These are phyloP conservation scores for Carduelis carduelis DNA, from an alignment of 2,797 vertebrate species.

Conservation along the genomic window DNA sequence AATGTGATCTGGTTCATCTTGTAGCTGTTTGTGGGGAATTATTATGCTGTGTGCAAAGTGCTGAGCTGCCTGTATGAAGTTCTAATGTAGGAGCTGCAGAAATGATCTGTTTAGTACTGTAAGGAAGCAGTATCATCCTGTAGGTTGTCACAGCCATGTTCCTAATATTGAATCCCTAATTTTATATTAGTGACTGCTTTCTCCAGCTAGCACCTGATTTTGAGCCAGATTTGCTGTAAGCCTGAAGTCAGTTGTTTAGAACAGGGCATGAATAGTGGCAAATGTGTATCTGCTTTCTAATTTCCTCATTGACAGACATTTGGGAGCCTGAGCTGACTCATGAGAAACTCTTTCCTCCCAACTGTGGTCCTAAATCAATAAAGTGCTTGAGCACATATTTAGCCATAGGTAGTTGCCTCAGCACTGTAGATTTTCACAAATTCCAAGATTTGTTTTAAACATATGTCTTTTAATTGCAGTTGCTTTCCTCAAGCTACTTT, in stretches of 20 bases:
- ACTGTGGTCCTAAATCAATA: neutral
- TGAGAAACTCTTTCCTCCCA: neutral
- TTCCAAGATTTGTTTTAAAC: neutral
- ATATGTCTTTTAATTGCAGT: neutral
- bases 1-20: neutral
- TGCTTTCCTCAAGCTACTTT: constrained; percentile 10
- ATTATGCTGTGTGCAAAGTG: neutral
- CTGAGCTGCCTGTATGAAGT: neutral
- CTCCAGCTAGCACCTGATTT: neutral
- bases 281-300: neutral
- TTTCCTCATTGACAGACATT: neutral
- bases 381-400: neutral
- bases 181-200: neutral
- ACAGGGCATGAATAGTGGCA: neutral
- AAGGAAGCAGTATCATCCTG: neutral
- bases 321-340: neutral
- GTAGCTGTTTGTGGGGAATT: neutral
- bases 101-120: rapidly evolving
- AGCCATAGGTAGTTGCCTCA: neutral
- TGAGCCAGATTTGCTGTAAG: neutral
- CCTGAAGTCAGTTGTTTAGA: neutral
- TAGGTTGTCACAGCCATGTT: neutral
- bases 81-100: neutral
- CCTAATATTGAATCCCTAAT: neutral
- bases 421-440: neutral